Evolutionary conservation across 2,888 invertebrate species (phyloP).

Genomic region (Panzeria rudis): DNA sequence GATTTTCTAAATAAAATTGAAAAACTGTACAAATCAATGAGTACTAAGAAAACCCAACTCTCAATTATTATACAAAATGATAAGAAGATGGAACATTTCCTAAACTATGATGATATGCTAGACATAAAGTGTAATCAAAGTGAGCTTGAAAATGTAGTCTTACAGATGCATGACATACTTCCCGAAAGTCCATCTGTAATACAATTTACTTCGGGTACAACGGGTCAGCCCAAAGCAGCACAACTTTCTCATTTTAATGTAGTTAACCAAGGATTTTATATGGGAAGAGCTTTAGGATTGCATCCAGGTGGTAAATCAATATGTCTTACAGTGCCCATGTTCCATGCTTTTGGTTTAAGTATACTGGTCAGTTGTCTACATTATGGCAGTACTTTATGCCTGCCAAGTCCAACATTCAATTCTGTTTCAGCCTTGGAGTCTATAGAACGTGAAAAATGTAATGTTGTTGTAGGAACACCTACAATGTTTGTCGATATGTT

Average conservation of each 20-base stretch:
- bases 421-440: conserved; percentile 86
- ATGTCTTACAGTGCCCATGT: conserved; percentile 88
- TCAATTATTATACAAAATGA: conserved; percentile 66
- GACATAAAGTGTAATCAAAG: conserved; percentile 66
- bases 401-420: conserved; percentile 86
- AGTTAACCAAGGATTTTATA: conserved; percentile 88
- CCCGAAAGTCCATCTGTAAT: conserved; percentile 89
- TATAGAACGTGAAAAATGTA: conserved; percentile 88
- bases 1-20: conserved; percentile 85
- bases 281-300: conserved; percentile 84
- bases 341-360: conserved; percentile 91
- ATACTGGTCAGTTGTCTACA: conserved; percentile 85
- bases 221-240: conserved; percentile 89
- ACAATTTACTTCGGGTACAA: conserved; percentile 92
- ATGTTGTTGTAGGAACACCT: conserved; percentile 89
- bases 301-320: conserved; percentile 82
- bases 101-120: conserved; percentile 85
- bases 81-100: conserved; percentile 78
- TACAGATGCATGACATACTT: conserved; percentile 84
- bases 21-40: conserved; percentile 78
- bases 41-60: background rate
- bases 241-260: conserved; percentile 88
- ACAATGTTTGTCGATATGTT: conserved; percentile 93
- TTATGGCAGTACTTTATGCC: conserved; percentile 86
- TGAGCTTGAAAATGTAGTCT: conserved; percentile 27